Evolutionary conservation across 2,888 invertebrate species (phyloP).

Genomic region (Lomographa bimaculata): DNA sequence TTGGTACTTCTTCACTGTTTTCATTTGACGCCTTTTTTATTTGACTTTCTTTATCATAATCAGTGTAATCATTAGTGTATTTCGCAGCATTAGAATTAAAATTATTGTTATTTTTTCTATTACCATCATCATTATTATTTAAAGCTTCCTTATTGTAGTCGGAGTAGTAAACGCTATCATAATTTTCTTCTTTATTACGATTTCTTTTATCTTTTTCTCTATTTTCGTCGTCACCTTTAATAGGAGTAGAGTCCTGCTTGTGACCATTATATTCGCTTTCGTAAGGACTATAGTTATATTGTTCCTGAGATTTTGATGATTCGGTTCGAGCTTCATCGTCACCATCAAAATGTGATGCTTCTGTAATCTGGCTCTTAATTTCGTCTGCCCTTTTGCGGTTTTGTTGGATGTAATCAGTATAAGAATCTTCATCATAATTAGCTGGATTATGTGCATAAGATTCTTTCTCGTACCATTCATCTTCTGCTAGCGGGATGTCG

Average conservation of each 20-base stretch:
- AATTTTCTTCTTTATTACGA: conserved; percentile 3
- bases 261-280: too few relatives aligned
- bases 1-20: conserved; percentile 11
- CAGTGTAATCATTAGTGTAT: conserved; percentile 1
- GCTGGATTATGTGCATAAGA: conserved; percentile 29
- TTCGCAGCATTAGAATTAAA: neutral
- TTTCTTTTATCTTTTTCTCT: too few relatives aligned
- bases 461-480: conserved; percentile 32
- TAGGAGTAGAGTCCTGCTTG: too few relatives aligned
- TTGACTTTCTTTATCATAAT: conserved; percentile 1
- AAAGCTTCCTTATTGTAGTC: neutral
- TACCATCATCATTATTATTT: neutral
- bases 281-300: too few relatives aligned
- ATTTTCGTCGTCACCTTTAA: too few relatives aligned
- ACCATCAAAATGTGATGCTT: conserved; percentile 1
- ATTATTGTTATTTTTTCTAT: neutral
- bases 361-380: neutral
- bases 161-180: conserved; percentile 2
- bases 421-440: conserved; percentile 27
- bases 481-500: conserved; percentile 21
- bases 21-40: conserved; percentile 4
- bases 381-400: conserved; percentile 16
- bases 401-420: conserved; percentile 19
- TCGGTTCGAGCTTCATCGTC: conserved; percentile 17
- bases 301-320: neutral